Evolutionary conservation across 2,888 invertebrate genomes (phyloP).

Genomic region (Eupithecia exiguata): DNA sequence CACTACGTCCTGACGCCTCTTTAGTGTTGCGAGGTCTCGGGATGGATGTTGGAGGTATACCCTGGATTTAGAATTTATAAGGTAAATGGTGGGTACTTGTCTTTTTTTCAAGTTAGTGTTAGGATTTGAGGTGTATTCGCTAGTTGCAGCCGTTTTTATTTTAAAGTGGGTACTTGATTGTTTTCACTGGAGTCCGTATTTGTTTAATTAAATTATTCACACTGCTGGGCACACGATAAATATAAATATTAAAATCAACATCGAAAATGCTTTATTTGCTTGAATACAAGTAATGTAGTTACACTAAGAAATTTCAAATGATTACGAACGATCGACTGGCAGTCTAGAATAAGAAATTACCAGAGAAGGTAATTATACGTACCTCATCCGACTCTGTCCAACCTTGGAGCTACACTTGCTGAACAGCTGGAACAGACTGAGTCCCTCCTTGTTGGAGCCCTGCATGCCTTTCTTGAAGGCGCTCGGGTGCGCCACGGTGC

Average conservation of each 20-base stretch:
- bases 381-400: constrained; percentile 87
- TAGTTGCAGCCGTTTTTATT: background rate
- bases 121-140: background rate
- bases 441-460: constrained; percentile 86
- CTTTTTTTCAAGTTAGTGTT: background rate
- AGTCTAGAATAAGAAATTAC: background rate
- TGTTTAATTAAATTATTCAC: background rate
- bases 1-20: constrained; percentile 87
- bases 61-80: constrained; percentile 64
- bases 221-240: background rate
- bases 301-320: background rate
- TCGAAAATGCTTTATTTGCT: background rate
- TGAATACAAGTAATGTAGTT: background rate
- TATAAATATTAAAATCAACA: background rate
- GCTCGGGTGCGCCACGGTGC: constrained; percentile 88
- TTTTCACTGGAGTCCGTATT: background rate
- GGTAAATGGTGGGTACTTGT: background rate
- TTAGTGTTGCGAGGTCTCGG: constrained; percentile 83
- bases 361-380: no score
- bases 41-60: constrained; percentile 88
- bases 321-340: background rate
- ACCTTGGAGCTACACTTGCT: constrained; percentile 88
- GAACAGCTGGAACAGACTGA: constrained; percentile 88
- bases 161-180: background rate
- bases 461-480: constrained; percentile 87